phyloP scores from a whole-genome alignment of 2,888 invertebrate species.

The Mesochorus sp. region DNA sequence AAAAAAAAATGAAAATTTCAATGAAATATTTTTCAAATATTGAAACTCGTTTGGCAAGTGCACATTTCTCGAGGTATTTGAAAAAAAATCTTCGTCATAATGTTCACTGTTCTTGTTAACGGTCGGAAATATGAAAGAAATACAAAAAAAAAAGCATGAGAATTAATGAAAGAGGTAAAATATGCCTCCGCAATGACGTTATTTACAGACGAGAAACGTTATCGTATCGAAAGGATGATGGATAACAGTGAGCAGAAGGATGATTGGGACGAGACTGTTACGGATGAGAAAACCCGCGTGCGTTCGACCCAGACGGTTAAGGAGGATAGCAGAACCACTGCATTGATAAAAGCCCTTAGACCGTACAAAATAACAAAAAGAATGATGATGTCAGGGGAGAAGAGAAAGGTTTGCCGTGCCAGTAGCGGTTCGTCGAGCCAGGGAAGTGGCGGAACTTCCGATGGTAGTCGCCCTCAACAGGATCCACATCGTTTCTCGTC shows the following conservation, averaged over 20 bases:
- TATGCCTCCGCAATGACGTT: constrained; percentile 68
- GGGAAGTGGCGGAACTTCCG: constrained; percentile 60
- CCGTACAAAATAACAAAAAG: constrained; percentile 72
- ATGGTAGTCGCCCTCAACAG: constrained; percentile 75
- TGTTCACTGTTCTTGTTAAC: too few species aligned
- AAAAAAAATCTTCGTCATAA: too few species aligned
- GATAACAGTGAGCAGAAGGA: constrained; percentile 75
- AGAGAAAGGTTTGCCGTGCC: constrained; percentile 67
- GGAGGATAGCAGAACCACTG: constrained; percentile 64
- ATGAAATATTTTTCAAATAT: too few species aligned
- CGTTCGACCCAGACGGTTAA: constrained; percentile 52
- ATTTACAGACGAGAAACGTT: constrained; percentile 79
- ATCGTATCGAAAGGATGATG: constrained; percentile 79
- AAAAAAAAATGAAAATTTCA: too few species aligned
- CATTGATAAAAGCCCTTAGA: constrained; percentile 73
- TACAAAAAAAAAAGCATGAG: too few species aligned
- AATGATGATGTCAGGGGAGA: constrained; percentile 71
- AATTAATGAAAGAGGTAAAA: constrained; percentile 50
- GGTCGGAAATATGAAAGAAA: too few species aligned
- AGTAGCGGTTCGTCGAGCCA: constrained; percentile 53
- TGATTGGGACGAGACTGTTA: constrained; percentile 45
- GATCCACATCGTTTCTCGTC: constrained; percentile 73
- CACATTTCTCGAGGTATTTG: too few species aligned
- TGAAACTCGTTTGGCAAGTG: too few species aligned
- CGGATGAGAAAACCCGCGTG: constrained; percentile 41